Evolutionary conservation across 2,888 invertebrate species (phyloP), one percentile per base, ranked within the genome.

Genomic region (Vesta saturnalis): DNA sequence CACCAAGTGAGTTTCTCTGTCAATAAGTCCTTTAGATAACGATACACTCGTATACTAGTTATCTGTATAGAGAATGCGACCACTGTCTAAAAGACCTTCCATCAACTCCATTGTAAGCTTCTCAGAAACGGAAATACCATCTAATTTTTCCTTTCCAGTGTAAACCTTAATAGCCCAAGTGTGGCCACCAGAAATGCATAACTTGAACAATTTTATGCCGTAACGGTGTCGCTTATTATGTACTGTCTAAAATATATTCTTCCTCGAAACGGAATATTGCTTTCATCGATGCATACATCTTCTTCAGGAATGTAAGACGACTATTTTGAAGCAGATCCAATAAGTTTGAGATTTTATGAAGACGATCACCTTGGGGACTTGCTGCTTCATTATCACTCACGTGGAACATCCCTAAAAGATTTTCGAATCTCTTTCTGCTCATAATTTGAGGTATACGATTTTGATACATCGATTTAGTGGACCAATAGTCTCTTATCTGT

Each of bases 191-290:
- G 72, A 71, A 56, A 76, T 73, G 64, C 81, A 80, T n/a, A 78
- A 55, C 69, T 80, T 78, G 60, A 79, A 79, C 23, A 81, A 19
- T 71, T 81, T 79, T 16, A 80, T 67, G 0, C 81, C 81, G 60
- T 79, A 81, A 58, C 75, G 75, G 60, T 79, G 77, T 14, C 72
- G 55, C 68, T 80, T 81, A 30, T 73, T 74, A 80, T 79, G 63
- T 80, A 81, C 64, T 81, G 80, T 0, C 76, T 73, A 64, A 80
- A 79, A 16, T 52, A 16, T 3, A 82, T 69, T 54, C 80, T 64
- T 8, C 80, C 80, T 35, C 77, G 69, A 76, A 76, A 80, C 18
- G 4, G 79, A 78, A 82, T 72, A 76, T 81, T 77, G 39, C 74
- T 72, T 70, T 81, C 79, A 67, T 82, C 80, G 22, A 82, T 77